Evolutionary conservation across 1,140 invertebrate genomes (phyloP).

Genomic region (Zaprionus ghesquierei): DNA sequence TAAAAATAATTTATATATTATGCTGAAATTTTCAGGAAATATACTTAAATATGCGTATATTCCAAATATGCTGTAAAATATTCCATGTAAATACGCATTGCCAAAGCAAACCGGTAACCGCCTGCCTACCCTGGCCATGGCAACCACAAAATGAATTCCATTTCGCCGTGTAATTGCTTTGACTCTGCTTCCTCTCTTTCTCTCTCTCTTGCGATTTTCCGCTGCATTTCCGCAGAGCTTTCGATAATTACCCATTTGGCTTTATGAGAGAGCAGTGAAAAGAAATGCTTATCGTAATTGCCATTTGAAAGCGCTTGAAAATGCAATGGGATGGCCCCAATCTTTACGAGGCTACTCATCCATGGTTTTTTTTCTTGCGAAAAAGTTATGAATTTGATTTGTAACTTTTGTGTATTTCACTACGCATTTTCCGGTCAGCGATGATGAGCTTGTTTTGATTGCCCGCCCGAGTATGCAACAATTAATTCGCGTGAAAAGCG

Average conservation of each 20-base stretch:
- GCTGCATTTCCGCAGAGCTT: slow-evolving; percentile 5
- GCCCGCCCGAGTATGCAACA: slow-evolving; percentile 26
- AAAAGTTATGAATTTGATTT: slow-evolving; percentile 6
- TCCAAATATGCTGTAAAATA: not conserved
- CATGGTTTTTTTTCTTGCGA: not conserved
- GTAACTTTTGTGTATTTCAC: not conserved
- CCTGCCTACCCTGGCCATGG: no score
- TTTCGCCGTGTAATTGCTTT: not conserved
- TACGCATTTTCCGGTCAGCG: not conserved
- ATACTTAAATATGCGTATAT: not conserved
- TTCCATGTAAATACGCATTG: no score
- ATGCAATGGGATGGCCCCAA: not conserved
- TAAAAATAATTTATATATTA: not conserved
- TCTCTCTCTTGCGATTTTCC: not conserved
- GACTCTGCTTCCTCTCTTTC: not conserved
- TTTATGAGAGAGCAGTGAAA: not conserved
- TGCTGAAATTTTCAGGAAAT: not conserved
- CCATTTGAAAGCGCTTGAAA: not conserved
- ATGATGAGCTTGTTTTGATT: slow-evolving; percentile 27
- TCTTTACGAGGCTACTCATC: not conserved
- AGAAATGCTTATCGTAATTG: slow-evolving; percentile 6
- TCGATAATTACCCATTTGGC: slow-evolving; percentile 15
- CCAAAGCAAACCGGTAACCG: not conserved
- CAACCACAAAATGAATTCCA: not conserved
- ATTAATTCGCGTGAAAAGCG: slow-evolving; percentile 44